phyloP scores from a whole-genome alignment of 2,888 invertebrate species.

The Kryphioiulus occultus region DNA sequence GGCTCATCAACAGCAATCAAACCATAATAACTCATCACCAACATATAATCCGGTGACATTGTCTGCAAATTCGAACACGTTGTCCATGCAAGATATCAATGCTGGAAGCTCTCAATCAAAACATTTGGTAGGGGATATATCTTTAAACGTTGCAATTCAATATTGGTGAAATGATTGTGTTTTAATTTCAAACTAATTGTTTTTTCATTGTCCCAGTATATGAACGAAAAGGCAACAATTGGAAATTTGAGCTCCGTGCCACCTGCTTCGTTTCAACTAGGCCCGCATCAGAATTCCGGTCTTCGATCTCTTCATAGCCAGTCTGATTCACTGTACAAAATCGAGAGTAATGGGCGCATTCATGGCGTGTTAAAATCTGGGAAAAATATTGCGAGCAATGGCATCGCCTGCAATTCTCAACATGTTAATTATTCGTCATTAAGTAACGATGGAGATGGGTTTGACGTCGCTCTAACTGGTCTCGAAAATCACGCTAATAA shows the following conservation, averaged over 20 bases:
- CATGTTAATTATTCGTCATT: background rate
- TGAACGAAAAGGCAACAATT: constrained; percentile 22
- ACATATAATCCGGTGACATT: background rate
- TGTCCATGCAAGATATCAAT: constrained; percentile 20
- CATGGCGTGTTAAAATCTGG: constrained; percentile 1
- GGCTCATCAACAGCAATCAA: constrained; percentile 42
- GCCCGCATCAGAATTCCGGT: background rate
- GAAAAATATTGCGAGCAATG: constrained; percentile 4
- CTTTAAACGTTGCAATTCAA: background rate
- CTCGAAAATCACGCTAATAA: constrained; percentile 16
- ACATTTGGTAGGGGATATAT: background rate
- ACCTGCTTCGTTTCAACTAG: background rate
- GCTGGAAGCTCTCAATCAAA: background rate
- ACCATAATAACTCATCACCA: background rate
- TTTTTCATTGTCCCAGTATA: background rate
- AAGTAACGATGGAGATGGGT: background rate
- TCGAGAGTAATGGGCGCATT: background rate
- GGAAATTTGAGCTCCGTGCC: background rate
- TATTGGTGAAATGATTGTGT: background rate
- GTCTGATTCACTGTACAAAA: background rate
- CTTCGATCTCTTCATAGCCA: background rate
- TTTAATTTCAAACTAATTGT: background rate
- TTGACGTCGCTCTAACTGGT: background rate
- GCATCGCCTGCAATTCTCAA: background rate
- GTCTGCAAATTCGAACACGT: background rate